Evolutionary conservation across 2,113 vertebrate species (phyloP).

Genomic region (Halcyon senegalensis): DNA sequence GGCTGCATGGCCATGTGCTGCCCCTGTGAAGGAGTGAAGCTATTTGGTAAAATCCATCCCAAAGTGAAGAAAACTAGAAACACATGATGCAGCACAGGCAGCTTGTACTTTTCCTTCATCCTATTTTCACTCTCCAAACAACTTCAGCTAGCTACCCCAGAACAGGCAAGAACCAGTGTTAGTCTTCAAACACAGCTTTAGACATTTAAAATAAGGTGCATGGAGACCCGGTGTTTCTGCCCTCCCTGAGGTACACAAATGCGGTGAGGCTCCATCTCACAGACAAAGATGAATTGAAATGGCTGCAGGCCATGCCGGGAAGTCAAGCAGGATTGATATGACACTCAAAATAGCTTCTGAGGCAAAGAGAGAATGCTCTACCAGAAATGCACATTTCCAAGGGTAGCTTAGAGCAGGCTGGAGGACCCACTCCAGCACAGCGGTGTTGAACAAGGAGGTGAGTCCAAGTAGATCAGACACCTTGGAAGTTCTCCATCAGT

Average conservation of each 20-base stretch:
- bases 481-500: neutral
- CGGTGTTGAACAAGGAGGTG: accelerated
- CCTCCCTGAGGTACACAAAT: accelerated
- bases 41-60: neutral
- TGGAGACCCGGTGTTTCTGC: accelerated
- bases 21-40: neutral
- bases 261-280: neutral
- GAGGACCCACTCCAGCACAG: neutral
- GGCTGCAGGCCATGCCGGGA: accelerated
- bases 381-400: neutral
- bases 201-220: neutral
- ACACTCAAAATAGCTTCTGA: neutral
- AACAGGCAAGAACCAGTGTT: accelerated
- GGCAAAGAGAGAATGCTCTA: neutral
- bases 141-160: neutral
- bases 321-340: neutral
- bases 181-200: neutral
- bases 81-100: accelerated
- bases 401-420: neutral
- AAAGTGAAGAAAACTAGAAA: neutral
- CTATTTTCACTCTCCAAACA: neutral
- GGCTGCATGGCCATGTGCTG: accelerated
- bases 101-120: neutral
- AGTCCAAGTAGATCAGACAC: neutral
- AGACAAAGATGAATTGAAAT: neutral